Base-by-base conservation (phyloP, 2,113 vertebrate species). In the Hippoglossus stenolepis region DNA sequence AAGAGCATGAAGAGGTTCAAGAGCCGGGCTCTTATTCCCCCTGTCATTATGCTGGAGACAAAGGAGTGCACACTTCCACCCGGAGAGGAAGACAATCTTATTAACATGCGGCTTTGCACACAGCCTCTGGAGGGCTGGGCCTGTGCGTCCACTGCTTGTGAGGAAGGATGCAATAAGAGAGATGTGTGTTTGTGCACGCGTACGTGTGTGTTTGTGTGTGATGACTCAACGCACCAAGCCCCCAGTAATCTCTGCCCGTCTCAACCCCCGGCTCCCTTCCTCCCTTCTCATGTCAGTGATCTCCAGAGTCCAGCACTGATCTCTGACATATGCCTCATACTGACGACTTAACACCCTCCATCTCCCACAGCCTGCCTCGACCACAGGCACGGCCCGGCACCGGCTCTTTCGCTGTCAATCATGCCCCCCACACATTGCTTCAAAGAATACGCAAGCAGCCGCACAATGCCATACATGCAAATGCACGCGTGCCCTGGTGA, bases 301-400 rank as follows among this genome's bases (percentile, higher is more conserved):
- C 85, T 72, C 73, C 64, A 56, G 69, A 73, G 78, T 76, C 69
- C 82, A 73, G 63, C 28, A 7, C 88, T 91, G 87, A 91, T 91
- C 90, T 89, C 80, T 85, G 83, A 89, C 90, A 92, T 90, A 88
- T 86, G 88, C 82, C 75, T 87, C 89, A 91, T 90, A 91, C 86
- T 83, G 85, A 88, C 65, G 87, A 87, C 85, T 90, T 93, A 91
- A 86, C 91, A 88, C 90, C 80, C 82, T 47, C 63, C 78, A 47
- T 81, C 76, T 79, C 83, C 78, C 73, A 70, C 58, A 85, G 75
- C 87, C 70, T n/a, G 70, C 70, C 75, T 73, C 68, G 7, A 85
- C 83, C 89, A 80, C 85, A 84, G 84, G 65, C 83, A 80, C 62
- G 75, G 62, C 72, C 0, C 4, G 66, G 60, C 85, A 77, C 74